phyloP scores from a whole-genome alignment of 1,140 invertebrate genomes.

The Drosophila kepulauana region DNA sequence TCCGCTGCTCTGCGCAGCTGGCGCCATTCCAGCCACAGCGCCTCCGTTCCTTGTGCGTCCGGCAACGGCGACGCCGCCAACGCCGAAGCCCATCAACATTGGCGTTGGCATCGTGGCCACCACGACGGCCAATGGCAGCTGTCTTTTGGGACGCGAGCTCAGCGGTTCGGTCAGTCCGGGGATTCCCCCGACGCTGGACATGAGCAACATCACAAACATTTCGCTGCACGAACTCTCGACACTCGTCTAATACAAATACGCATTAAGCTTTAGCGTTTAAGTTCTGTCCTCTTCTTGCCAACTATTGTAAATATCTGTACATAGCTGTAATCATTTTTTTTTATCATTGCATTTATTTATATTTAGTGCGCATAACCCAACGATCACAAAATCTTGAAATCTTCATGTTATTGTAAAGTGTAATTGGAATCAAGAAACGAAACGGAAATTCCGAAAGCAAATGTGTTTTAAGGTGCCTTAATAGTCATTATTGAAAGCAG shows the following conservation, averaged over 20 bases:
- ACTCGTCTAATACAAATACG: conserved; percentile 85
- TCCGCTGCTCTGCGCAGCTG: conserved; percentile 58
- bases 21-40: conserved; percentile 29
- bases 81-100: conserved; percentile 75
- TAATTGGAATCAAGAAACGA: too few relatives aligned
- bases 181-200: conserved; percentile 88
- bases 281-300: conserved; percentile 32
- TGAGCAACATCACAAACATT: conserved; percentile 88
- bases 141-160: conserved; percentile 85
- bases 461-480: too few relatives aligned
- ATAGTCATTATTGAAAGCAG: too few relatives aligned
- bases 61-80: conserved; percentile 86
- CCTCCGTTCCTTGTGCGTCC: conserved; percentile 84
- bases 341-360: neutral
- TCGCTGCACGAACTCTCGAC: conserved; percentile 90
- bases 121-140: conserved; percentile 39
- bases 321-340: conserved; percentile 44
- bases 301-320: conserved; percentile 70
- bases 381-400: neutral
- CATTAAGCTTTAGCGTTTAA: conserved; percentile 15
- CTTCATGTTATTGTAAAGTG: too few relatives aligned
- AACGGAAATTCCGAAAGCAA: too few relatives aligned
- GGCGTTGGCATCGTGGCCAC: neutral
- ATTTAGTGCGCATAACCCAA: neutral
- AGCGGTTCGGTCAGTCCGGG: conserved; percentile 88